Percentiles rank a stretch among this genome's conserved stretches.
Evolutionary conservation across 1,140 invertebrate genomes (phyloP).

Genomic region (Drosophila ohnishii): DNA sequence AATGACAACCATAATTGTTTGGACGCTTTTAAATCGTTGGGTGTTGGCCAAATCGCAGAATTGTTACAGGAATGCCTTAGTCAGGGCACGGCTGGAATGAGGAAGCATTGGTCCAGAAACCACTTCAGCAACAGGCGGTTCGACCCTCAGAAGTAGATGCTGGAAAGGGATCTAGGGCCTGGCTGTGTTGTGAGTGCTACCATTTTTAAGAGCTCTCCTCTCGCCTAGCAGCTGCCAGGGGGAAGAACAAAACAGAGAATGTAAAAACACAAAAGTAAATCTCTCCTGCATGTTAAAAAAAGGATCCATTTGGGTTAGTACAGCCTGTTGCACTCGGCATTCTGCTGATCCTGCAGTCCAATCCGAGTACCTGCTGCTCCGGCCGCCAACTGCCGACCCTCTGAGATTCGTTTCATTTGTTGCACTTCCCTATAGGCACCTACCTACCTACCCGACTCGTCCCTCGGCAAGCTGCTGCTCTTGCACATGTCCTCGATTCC

Average conservation of each 20-base stretch:
- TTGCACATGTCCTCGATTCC: slow-evolving; percentile 69
- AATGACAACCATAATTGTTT: slow-evolving; percentile 36
- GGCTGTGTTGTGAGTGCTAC: slow-evolving; percentile 65
- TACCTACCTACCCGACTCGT: slow-evolving; percentile 3
- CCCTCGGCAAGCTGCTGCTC: slow-evolving; percentile 67
- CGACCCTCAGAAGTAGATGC: slow-evolving; percentile 8
- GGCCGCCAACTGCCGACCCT: slow-evolving; percentile 64
- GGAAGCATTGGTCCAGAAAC: slow-evolving; percentile 10
- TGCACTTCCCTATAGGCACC: slow-evolving; percentile 25
- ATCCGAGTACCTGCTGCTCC: slow-evolving; percentile 69
- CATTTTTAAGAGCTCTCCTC: slow-evolving; percentile 50
- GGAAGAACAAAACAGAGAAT: slow-evolving; percentile 29
- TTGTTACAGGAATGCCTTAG: slow-evolving; percentile 3
- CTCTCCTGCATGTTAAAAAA: slow-evolving; percentile 72
- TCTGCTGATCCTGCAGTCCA: slow-evolving; percentile 56
- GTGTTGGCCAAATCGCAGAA: slow-evolving; percentile 26
- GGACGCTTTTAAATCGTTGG: slow-evolving; percentile 67
- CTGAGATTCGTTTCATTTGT: slow-evolving; percentile 74
- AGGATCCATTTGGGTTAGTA: slow-evolving; percentile 54
- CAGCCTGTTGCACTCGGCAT: slow-evolving; percentile 66
- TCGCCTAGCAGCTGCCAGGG: slow-evolving; percentile 52
- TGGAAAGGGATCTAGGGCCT: slow-evolving; percentile 5
- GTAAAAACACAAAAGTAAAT: slow-evolving; percentile 69
- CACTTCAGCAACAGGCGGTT: slow-evolving; percentile 8
- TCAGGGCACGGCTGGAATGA: slow-evolving; percentile 15